Evolutionary conservation across 1,140 invertebrate genomes (phyloP).

Genomic region (Hormaphis cornu): DNA sequence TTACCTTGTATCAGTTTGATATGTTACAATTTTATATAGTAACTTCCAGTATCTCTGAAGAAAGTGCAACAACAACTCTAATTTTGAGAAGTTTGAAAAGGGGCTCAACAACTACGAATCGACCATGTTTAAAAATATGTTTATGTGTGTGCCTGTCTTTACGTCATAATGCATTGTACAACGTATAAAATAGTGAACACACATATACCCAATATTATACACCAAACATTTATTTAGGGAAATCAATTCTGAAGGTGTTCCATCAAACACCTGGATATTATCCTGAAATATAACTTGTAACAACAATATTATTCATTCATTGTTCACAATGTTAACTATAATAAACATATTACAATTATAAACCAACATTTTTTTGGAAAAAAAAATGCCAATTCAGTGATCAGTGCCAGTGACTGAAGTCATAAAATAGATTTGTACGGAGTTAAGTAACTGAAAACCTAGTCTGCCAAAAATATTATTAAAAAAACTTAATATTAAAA

Average conservation of each 20-base stretch:
- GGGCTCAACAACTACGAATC: neutral
- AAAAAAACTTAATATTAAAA: too few species aligned
- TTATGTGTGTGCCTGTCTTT: neutral
- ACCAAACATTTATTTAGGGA: neutral
- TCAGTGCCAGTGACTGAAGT: neutral
- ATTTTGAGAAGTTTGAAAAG: neutral
- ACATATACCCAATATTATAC: neutral
- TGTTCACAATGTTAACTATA: neutral
- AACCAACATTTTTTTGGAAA: neutral
- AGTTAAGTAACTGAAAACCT: too few species aligned
- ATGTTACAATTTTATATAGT: neutral
- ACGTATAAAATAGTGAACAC: neutral
- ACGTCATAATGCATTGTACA: neutral
- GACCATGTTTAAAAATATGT: neutral
- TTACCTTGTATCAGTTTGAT: neutral
- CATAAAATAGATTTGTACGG: neutral
- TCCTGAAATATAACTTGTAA: conserved; percentile 26
- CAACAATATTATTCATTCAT: conserved; percentile 21
- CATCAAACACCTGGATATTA: neutral
- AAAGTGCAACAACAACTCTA: neutral
- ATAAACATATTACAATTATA: neutral
- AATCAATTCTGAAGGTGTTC: conserved; percentile 1
- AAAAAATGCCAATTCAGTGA: neutral
- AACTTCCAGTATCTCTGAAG: neutral
- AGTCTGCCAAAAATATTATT: too few species aligned